Evolutionary conservation across 2,888 invertebrate genomes (phyloP).

Genomic region (Gastrophysa polygoni): DNA sequence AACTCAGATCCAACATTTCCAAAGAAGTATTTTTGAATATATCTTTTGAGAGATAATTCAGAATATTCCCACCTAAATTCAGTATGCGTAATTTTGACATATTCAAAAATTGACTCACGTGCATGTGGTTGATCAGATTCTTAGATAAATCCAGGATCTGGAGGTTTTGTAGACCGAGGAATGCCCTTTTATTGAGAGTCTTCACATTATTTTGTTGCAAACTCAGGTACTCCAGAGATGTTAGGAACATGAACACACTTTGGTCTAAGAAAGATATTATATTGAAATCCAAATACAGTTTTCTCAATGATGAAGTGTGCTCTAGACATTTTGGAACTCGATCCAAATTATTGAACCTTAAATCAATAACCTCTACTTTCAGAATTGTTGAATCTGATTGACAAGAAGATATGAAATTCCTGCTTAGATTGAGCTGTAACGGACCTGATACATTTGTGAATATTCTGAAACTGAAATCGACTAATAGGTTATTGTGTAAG

Average conservation of each 20-base stretch:
- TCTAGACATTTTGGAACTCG: conserved; percentile 72
- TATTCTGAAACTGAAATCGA: conserved; percentile 69
- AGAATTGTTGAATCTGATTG: conserved; percentile 60
- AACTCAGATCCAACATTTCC: conserved; percentile 80
- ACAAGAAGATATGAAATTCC: conserved; percentile 66
- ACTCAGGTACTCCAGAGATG: conserved; percentile 74
- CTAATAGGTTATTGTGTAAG: conserved; percentile 78
- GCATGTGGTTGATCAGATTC: conserved; percentile 77
- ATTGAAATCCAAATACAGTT: conserved; percentile 77
- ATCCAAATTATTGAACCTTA: conserved; percentile 70
- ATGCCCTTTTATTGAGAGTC: conserved; percentile 74
- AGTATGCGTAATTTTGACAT: conserved; percentile 75
- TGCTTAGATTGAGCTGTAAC: conserved; percentile 77
- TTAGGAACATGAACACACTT: conserved; percentile 75
- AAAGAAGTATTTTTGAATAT: conserved; percentile 80
- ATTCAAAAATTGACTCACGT: conserved; percentile 81
- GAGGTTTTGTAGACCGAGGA: conserved; percentile 74
- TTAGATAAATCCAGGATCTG: conserved; percentile 82
- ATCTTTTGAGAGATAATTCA: conserved; percentile 77
- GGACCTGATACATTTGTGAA: conserved; percentile 75
- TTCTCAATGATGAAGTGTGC: conserved; percentile 68
- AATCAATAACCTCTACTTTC: conserved; percentile 72
- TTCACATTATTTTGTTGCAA: conserved; percentile 77
- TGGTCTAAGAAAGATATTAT: conserved; percentile 71
- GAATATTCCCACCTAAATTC: conserved; percentile 73